Evolutionary conservation across 2,113 vertebrate species (phyloP), one percentile per base, ranked within the genome.

Genomic region (Buteo buteo): DNA sequence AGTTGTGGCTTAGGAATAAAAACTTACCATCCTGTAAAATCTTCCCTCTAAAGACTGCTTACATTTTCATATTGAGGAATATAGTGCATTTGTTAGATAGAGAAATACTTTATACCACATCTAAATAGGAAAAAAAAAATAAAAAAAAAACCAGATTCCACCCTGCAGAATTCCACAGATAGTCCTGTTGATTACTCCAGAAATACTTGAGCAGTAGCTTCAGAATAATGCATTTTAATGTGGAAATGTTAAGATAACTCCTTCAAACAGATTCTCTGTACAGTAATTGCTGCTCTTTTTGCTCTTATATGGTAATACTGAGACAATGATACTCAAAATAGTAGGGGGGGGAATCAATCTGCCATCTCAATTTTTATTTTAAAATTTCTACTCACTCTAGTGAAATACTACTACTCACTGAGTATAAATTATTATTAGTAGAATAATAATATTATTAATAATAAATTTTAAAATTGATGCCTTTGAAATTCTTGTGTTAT

Each of bases 261-360:
- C 44, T 95, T 93, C 78, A 88, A 49, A 79, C 66, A 73, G 87
- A 82, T 85, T 82, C 29, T 86, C 54, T 66, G 14, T 71, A 20
- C 47, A 44, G 25, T 86, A 73, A 49, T 77, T 50, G 11, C 31
- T 81, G 25, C 15, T 70, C 22, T 45, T 85, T 72, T 91, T 95
- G 84, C 66, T 96, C 87, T 94, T 94, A 72, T n/a, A 85, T 93
- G 91, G 84, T 91, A 93, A 79, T 90, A 76, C 49, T 45, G 38
- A 74, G 59, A 83, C 62, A 76, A 20, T 42, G 29, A 62, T 84
- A 78, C 31, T 86, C 13, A 72, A 17, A 94, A 90, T 85, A 82
- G 16, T 76, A 18, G 28, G 36, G 29, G 8, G 7, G 8, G 7
- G 21, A 44, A 71, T 79, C 28, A 80, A 50, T 84, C 62, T 77